Base-by-base conservation (phyloP, 2,888 invertebrate genomes). In the Eupithecia pulchellata region DNA sequence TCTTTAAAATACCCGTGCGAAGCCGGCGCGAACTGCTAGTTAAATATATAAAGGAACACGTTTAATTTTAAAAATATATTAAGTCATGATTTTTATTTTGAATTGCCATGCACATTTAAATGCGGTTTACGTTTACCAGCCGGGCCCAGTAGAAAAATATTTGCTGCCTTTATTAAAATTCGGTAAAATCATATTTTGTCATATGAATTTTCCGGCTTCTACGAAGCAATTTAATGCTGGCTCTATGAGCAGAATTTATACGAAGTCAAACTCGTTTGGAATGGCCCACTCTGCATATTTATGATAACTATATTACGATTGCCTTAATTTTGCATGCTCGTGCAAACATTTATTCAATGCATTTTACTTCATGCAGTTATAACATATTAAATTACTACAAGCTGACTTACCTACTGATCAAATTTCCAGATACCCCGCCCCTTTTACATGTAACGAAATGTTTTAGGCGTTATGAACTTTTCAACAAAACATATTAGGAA, bases 181-280 rank as follows among this genome's bases (percentile, higher is more conserved):
- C n/a, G n/a, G n/a, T n/a, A n/a, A n/a, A n/a, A n/a, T n/a, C n/a
- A n/a, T n/a, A n/a, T n/a, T n/a, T n/a, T n/a, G n/a, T 4, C 4
- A 32, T n/a, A 20, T 47, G 4, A 64, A 52, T 30, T 58, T 29
- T 32, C 34, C 58, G 69, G 14, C 55, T 34, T 55, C 32, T 57
- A 14, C 14, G 14, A 55, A 20, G 52, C 25, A 13, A 29, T 11
- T 32, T 67, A 20, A 30, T 47, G 47, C 47, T n/a, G 36, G 4
- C 61, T 27, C 65, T 69, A 55, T 36, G 13, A 29, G 30, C 20
- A 47, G 11, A 69, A 64, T 62, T 66, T 71, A 71, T 66, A 52
- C 60, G 63, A 66, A 66, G 47, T 66, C 58, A 66, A 67, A 67
- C 64, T 67, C 52, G 55, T 63, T 71, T 66, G 27, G 47, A 64